A percentile compares a stretch with the other conserved stretches of the same genome.
These are phyloP conservation scores for Typhlichthys eigenmanni DNA, from an alignment of 2,797 vertebrate species.

Conservation along the genomic window DNA sequence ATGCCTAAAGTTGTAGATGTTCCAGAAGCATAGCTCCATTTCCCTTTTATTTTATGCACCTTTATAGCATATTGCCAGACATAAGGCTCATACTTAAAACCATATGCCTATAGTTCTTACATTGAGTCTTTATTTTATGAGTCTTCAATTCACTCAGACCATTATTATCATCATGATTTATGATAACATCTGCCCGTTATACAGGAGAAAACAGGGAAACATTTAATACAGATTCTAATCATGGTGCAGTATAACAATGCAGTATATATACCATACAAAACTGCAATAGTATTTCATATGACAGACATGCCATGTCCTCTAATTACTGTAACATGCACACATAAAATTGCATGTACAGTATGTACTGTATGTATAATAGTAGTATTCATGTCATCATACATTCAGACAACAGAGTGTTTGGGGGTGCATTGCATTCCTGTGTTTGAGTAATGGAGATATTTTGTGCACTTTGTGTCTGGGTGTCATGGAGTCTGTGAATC, in stretches of 20 bases:
- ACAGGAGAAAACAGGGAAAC: conserved; percentile 48
- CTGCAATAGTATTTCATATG: conserved; percentile 56
- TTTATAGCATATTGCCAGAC: conserved; percentile 64
- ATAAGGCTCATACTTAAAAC: conserved; percentile 58
- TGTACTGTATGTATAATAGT: background rate
- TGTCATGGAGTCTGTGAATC: conserved; percentile 54
- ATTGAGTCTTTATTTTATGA: conserved; percentile 57
- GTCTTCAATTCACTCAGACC: conserved; percentile 60
- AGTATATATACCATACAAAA: conserved; percentile 29
- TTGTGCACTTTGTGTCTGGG: conserved; percentile 38
- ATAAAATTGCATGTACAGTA: background rate
- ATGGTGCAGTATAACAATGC: conserved; percentile 31
- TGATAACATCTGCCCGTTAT: conserved; percentile 61
- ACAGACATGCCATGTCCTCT: background rate
- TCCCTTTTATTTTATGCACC: conserved; percentile 46
- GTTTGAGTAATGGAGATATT: conserved; percentile 46
- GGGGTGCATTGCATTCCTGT: conserved; percentile 25
- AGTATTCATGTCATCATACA: conserved; percentile 2
- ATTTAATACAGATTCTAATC: conserved; percentile 56
- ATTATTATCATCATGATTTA: conserved; percentile 74
- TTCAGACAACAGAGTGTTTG: conserved; percentile 21
- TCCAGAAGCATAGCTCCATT: conserved; percentile 30
- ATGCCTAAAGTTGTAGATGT: background rate
- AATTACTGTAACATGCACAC: conserved; percentile 1
- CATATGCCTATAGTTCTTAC: conserved; percentile 56